These are phyloP conservation scores for Notarius lentiginosus DNA, from an alignment of 2,113 vertebrate genomes.

Conservation along the genomic window DNA sequence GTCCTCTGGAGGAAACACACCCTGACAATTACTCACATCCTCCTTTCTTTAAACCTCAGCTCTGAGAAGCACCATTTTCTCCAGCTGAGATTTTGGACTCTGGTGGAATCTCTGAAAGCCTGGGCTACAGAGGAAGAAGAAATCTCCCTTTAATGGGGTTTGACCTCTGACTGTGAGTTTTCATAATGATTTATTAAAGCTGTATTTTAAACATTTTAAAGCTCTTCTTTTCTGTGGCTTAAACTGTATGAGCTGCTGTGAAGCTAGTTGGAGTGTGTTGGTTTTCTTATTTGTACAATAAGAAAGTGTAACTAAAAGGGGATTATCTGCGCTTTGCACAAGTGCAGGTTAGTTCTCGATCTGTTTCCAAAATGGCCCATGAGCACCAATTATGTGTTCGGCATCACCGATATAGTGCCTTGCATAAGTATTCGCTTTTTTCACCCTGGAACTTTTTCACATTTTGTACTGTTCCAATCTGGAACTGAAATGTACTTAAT, in stretches of 20 bases:
- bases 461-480: neutral
- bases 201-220: neutral
- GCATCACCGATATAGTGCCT: neutral
- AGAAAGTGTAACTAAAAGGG: neutral
- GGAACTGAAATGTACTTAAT: neutral
- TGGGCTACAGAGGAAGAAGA: neutral
- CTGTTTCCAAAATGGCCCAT: neutral
- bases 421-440: neutral
- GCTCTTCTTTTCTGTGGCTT: neutral
- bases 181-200: neutral
- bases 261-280: neutral
- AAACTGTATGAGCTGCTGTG: neutral
- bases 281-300: neutral
- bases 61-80: neutral
- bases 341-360: neutral
- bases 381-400: neutral
- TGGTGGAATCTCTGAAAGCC: neutral
- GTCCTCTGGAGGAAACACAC: neutral
- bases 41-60: neutral
- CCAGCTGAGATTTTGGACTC: too few relatives aligned
- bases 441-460: neutral
- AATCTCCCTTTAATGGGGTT: neutral
- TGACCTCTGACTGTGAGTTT: neutral
- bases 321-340: neutral
- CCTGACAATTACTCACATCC: neutral